Base-by-base conservation (phyloP, 23 tunicate genomes). In the Clavelina lepadiformis region DNA sequence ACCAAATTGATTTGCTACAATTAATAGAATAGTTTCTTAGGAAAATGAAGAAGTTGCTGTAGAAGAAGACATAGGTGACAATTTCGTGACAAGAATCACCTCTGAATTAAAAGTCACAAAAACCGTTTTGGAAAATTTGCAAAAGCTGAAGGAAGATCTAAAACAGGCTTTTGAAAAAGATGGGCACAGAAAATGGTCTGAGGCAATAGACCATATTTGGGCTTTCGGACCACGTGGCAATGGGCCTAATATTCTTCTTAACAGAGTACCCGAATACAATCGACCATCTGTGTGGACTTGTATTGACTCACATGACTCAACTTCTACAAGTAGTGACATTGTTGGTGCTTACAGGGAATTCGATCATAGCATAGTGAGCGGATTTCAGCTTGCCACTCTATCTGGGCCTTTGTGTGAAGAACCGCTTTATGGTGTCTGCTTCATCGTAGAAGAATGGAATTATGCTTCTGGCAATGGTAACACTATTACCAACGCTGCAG, bases 341-440 rank as follows among this genome's bases (percentile, higher is more conserved):
- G 4, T 65, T 8, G 68, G 84, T 5, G 11, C 58, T 6, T 78
- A 71, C 69, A 59, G 91, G 3, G 83, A 76, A 55, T 63, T 63
- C 27, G 99, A 94, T 56, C 95, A 86, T 13, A 72, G 83, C 29
- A 35, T 94, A 20, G 63, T 71, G 29, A 86, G 82, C 31, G 99
- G 99, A 11, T 94, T 94, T 60, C 99, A 94, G 47, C 61, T 94
- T 31, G 99, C 95, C 46, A 51, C 95, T 2, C 55, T 75, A 22
- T 77, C 99, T 23, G 99, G 99, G 5, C 99, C 99, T 0, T 41
- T 94, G 62, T 86, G 94, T 38, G 99, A 86, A 55, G 99, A 94
- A 52, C 99, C 99, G 0, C 49, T 94, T 71, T 85, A 88, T 5
- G 95, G 95, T 1, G 95, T 94, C 5, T 82, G 93, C 35, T 94